phyloP scores from a whole-genome alignment of 2,888 invertebrate genomes.

The Habrosyne pyritoides region DNA sequence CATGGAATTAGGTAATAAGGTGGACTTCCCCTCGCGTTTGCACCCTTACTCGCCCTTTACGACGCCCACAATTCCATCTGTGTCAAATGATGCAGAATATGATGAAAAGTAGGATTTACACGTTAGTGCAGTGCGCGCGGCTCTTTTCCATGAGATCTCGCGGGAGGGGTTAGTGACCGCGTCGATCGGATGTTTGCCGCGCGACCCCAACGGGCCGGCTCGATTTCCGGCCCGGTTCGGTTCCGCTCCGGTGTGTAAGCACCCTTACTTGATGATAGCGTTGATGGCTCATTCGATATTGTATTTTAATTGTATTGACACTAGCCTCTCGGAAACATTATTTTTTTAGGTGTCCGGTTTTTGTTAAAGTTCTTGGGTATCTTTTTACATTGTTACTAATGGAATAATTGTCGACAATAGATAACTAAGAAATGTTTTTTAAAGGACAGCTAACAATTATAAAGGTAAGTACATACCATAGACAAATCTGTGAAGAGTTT shows the following conservation, averaged over 20 bases:
- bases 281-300: conserved; percentile 1
- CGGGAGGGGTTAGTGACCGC: conserved; percentile 64
- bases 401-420: too few relatives aligned
- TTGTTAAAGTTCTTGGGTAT: background rate
- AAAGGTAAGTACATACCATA: too few relatives aligned
- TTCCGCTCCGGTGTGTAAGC: conserved; percentile 36
- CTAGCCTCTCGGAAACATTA: background rate
- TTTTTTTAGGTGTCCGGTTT: background rate
- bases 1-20: background rate
- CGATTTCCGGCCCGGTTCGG: conserved; percentile 62
- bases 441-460: too few relatives aligned
- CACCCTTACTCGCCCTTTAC: background rate
- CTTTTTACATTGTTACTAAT: too few relatives aligned
- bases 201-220: conserved; percentile 54
- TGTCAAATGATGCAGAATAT: conserved; percentile 1
- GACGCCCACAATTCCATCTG: background rate
- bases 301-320: conserved; percentile 4
- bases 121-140: background rate
- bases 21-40: background rate
- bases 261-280: conserved; percentile 28
- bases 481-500: too few relatives aligned
- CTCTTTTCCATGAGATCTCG: conserved; percentile 12
- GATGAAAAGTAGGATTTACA: conserved; percentile 1
- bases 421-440: too few relatives aligned
- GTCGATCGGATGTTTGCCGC: conserved; percentile 43